A percentile compares a stretch with the other conserved stretches of the same genome.
phyloP scores from a whole-genome alignment of 2,797 vertebrate species.

The Callimico goeldii region DNA sequence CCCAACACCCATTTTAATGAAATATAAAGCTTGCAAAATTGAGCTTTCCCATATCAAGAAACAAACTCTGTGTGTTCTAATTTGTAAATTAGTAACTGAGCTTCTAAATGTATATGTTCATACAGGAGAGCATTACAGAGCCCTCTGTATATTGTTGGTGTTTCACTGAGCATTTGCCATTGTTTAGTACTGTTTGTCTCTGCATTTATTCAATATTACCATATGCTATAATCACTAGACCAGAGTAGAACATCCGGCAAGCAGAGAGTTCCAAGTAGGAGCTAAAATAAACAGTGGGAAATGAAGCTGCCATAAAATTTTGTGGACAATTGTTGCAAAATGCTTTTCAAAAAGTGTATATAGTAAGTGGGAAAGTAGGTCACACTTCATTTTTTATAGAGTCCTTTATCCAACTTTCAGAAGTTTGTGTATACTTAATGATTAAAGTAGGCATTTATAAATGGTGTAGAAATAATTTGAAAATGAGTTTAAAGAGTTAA shows the following conservation, averaged over 20 bases:
- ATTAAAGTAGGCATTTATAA: conserved; percentile 45
- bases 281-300: conserved; percentile 56
- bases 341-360: conserved; percentile 55
- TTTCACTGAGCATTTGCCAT: conserved; percentile 29
- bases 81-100: conserved; percentile 58
- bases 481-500: conserved; percentile 49
- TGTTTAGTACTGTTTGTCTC: conserved; percentile 48
- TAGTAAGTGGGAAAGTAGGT: conserved; percentile 59
- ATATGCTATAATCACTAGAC: conserved; percentile 42
- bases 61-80: conserved; percentile 13
- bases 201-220: conserved; percentile 45
- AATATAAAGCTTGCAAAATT: conserved; percentile 55
- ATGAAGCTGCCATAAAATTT: conserved; percentile 57
- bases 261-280: conserved; percentile 29
- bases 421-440: conserved; percentile 26
- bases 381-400: conserved; percentile 37
- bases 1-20: conserved; percentile 50
- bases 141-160: neutral
- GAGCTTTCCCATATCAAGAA: conserved; percentile 29
- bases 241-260: conserved; percentile 47
- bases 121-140: conserved; percentile 13
- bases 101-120: conserved; percentile 42
- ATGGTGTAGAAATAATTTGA: conserved; percentile 35
- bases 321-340: conserved; percentile 56
- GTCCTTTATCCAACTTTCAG: neutral